Conservation (phyloP, 2,113 vertebrate genomes). For the Sapayoa aenigma region DNA sequence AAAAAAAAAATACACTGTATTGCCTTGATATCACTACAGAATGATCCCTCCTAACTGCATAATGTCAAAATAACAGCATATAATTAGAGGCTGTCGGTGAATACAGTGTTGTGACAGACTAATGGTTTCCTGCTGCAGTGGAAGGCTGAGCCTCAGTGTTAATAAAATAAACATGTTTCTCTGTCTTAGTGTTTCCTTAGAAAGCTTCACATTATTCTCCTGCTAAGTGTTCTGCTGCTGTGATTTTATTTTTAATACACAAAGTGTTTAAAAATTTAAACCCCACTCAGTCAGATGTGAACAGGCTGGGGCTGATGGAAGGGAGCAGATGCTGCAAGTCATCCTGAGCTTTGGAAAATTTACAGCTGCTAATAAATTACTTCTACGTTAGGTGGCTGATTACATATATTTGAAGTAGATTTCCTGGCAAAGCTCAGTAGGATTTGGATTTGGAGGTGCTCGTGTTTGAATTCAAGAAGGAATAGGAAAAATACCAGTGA, state of each 20-base stretch:
- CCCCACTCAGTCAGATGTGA: background rate
- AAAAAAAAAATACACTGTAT: background rate
- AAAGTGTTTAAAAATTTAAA: constrained; percentile 53
- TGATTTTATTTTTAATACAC: constrained; percentile 34
- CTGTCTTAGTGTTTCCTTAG: constrained; percentile 15
- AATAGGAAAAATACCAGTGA: background rate
- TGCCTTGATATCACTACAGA: background rate
- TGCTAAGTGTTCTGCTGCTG: constrained; percentile 18
- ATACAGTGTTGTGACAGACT: constrained; percentile 17
- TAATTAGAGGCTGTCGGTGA: constrained; percentile 24
- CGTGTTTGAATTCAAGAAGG: background rate
- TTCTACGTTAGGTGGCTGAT: constrained; percentile 23
- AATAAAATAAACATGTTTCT: constrained; percentile 45
- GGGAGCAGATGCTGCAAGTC: constrained; percentile 25
- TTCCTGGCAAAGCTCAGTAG: background rate
- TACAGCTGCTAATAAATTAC: background rate
- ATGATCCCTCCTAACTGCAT: background rate
- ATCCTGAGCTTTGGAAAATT: background rate
- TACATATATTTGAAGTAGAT: background rate
- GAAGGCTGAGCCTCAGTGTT: constrained; percentile 11
- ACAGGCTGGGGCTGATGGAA: background rate
- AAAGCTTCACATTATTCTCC: constrained; percentile 25
- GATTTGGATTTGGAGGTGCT: background rate
- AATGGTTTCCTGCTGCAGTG: constrained; percentile 36
- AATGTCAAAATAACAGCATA: background rate